Conservation (phyloP, 2,113 vertebrate species). For the Ramphastos sulfuratus region DNA sequence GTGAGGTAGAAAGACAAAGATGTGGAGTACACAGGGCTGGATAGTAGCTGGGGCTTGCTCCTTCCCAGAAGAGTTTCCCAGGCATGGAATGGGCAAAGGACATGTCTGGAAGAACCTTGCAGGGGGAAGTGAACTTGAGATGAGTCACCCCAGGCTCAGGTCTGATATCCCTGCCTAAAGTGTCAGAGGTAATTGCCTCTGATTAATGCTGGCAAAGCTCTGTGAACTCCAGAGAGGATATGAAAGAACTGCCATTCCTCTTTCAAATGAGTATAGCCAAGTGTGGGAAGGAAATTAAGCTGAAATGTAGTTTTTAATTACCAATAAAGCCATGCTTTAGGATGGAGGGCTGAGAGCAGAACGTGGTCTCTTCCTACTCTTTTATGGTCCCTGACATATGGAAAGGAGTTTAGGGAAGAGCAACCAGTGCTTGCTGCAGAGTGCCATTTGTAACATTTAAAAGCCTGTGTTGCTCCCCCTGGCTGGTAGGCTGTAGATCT, state of each 20-base stretch:
- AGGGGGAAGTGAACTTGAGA: neutral
- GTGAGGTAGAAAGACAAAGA: neutral
- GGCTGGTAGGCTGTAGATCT: neutral
- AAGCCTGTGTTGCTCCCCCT: neutral
- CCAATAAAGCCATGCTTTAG: constrained; percentile 32
- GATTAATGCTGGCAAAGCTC: constrained; percentile 51
- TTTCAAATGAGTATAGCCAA: constrained; percentile 56
- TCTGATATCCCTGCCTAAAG: constrained; percentile 46
- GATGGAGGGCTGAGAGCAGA: neutral
- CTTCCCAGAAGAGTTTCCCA: constrained; percentile 41
- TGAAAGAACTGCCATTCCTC: constrained; percentile 51
- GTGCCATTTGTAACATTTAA: neutral
- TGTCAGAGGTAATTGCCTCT: constrained; percentile 52
- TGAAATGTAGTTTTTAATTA: constrained; percentile 58
- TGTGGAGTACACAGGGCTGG: neutral
- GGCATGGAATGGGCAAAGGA: neutral
- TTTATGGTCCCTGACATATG: neutral
- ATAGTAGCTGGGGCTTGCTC: neutral
- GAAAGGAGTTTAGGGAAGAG: neutral
- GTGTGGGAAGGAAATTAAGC: constrained; percentile 61
- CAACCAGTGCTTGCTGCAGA: neutral
- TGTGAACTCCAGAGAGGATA: constrained; percentile 57
- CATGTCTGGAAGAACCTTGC: constrained; percentile 27
- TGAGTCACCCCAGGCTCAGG: constrained; percentile 38
- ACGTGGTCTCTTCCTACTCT: neutral